Evolutionary conservation across 2,113 vertebrate genomes (phyloP), one percentile per base, ranked within the genome.

Genomic region (Synodontis membranacea): DNA sequence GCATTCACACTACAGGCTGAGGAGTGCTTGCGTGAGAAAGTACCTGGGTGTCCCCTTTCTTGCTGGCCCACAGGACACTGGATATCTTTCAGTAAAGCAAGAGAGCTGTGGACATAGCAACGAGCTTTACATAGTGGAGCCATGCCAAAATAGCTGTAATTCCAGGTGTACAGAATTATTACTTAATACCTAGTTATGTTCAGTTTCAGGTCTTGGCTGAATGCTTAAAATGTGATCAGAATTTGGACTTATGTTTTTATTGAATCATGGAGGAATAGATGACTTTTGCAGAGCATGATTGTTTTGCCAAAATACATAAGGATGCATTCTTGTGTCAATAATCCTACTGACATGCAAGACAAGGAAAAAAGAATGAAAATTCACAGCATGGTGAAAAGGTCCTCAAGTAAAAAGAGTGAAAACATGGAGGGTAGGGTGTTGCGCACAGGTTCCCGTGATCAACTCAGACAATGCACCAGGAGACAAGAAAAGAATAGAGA

Each of bases 31-130:
- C 85, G 87, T 88, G 89, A 88, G 84, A 90, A 87, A 56, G 62
- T 31, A 76, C 19, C 54, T 56, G 56, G 87, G 87, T 88, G 80
- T 90, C 86, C 66, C 54, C 83, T 87, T 90, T 90, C 87, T 72
- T 74, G 46, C 42, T 34, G 58, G 82, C 54, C 70, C 62, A 42
- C 21, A 87, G 50, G 82, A 88, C 83, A 90, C 79, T 23, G 21
- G 85, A 90, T 85, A 88, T 15, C 72, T 56, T 86, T 72, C 85
- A 79, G 48, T 62, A 25, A 81, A 78, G 66, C 83, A 68, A 86
- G 52, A 25, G 4, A 68, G 81, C 8, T 5, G 12, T 75, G 46
- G 50, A 66, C 68, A 88, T 42, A 50, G 60, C 37, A 68, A 82
- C 80, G 19, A 50, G n/a, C 12, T 31, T 58, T 25, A 54, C 84